These are phyloP conservation scores for Alfaro cultratus DNA, from an alignment of 2,797 vertebrate genomes.

Conservation along the genomic window DNA sequence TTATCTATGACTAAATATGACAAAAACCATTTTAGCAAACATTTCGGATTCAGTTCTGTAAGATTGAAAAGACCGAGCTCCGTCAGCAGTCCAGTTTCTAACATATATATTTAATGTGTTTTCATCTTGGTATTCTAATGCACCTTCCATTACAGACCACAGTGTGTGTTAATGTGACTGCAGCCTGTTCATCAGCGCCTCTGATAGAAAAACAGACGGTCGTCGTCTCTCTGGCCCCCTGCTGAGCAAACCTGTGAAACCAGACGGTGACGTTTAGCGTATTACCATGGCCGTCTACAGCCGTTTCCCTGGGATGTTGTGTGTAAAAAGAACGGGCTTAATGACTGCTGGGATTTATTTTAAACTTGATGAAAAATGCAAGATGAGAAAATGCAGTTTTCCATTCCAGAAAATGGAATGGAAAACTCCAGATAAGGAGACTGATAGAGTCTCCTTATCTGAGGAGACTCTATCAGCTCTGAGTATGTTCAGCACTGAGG, in stretches of 20 bases:
- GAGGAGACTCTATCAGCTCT: background rate
- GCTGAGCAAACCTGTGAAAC: background rate
- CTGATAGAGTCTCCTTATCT: too few relatives aligned
- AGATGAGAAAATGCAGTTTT: background rate
- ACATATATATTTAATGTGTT: background rate
- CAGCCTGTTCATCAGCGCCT: background rate
- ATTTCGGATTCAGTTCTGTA: background rate
- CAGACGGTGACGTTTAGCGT: background rate
- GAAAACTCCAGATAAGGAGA: too few relatives aligned
- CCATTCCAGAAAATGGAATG: background rate
- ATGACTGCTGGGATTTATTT: background rate
- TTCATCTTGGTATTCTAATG: background rate
- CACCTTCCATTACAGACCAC: background rate
- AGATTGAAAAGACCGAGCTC: too few relatives aligned
- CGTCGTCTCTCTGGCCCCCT: background rate
- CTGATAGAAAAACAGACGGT: background rate
- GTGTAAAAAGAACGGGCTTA: background rate
- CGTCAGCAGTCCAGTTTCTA: background rate
- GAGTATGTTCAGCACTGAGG: background rate
- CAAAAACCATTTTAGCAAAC: background rate
- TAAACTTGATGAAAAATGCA: background rate
- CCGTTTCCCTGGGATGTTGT: background rate
- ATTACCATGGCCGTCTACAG: background rate
- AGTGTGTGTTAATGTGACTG: background rate
- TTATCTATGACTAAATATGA: background rate